Percentiles rank a stretch among this genome's conserved stretches.
These are phyloP conservation scores for Eugnorisma glareosa DNA, from an alignment of 2,888 invertebrate genomes.

Conservation along the genomic window DNA sequence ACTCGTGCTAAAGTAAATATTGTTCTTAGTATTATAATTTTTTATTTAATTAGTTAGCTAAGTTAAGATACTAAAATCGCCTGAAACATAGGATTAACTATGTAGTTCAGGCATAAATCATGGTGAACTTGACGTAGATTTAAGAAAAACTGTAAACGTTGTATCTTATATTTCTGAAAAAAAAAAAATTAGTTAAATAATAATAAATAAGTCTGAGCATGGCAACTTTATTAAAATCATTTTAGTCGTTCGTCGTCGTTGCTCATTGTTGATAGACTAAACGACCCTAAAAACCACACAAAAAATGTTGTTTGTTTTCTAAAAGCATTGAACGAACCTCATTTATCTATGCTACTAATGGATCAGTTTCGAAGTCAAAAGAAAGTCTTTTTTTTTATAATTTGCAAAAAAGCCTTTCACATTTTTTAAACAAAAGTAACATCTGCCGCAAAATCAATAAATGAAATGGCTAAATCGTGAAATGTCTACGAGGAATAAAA, in stretches of 20 bases:
- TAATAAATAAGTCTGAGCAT: too few species aligned
- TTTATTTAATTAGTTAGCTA: too few species aligned
- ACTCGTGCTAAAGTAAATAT: too few species aligned
- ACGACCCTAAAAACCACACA: neutral
- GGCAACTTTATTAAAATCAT: neutral
- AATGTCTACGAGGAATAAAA: conserved; percentile 36
- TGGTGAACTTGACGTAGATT: too few species aligned
- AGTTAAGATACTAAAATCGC: too few species aligned
- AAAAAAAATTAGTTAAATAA: too few species aligned
- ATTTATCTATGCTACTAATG: conserved; percentile 16
- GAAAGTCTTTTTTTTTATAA: conserved; percentile 34
- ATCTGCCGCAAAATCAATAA: conserved; percentile 17
- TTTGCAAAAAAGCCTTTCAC: conserved; percentile 36
- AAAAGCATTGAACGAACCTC: conserved; percentile 21
- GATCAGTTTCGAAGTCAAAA: conserved; percentile 7
- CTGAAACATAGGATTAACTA: too few species aligned
- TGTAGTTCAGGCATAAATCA: too few species aligned
- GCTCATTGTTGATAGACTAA: neutral
- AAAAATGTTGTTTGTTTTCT: conserved; percentile 38
- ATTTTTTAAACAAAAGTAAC: conserved; percentile 1
- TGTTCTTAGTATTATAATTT: too few species aligned
- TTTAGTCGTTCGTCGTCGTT: neutral
- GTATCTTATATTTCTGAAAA: too few species aligned
- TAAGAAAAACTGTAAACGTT: too few species aligned
- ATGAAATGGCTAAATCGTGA: conserved; percentile 37